Percentiles rank a stretch among this genome's conserved stretches.
These are phyloP conservation scores for Potorous gilbertii DNA, from an alignment of 2,797 vertebrate species.

Conservation along the genomic window DNA sequence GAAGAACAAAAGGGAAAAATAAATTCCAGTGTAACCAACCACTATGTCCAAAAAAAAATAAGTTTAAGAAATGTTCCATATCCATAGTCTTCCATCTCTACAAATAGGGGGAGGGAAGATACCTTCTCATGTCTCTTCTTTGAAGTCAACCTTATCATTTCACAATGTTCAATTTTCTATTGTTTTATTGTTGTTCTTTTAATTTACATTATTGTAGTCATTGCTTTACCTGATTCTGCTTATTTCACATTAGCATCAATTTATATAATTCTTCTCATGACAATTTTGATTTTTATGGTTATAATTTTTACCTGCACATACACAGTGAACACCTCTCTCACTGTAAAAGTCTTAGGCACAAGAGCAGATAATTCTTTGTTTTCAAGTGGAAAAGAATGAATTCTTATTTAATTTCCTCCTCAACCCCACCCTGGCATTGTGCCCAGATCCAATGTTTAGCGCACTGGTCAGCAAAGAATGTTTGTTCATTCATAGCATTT, in stretches of 20 bases:
- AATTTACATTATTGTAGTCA: not conserved
- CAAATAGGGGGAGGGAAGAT: not conserved
- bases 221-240: not conserved
- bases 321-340: not conserved
- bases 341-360: not conserved
- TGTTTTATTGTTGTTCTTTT: not conserved
- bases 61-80: not conserved
- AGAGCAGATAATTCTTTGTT: not conserved
- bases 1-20: not conserved
- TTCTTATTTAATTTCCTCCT: slow-evolving; percentile 24
- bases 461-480: slow-evolving; percentile 3
- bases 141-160: not conserved
- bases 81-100: not conserved
- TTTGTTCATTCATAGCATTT: slow-evolving; percentile 30
- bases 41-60: not conserved
- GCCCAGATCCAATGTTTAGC: slow-evolving; percentile 14
- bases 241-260: not conserved
- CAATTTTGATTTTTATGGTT: not conserved
- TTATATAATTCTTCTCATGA: not conserved
- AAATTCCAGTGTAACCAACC: not conserved
- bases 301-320: not conserved
- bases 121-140: not conserved
- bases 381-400: not conserved
- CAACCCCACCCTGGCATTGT: not conserved
- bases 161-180: not conserved